Percentiles rank a stretch among this genome's conserved stretches.
phyloP scores from a whole-genome alignment of 2,888 invertebrate genomes.

The Drosophila ustulata region DNA sequence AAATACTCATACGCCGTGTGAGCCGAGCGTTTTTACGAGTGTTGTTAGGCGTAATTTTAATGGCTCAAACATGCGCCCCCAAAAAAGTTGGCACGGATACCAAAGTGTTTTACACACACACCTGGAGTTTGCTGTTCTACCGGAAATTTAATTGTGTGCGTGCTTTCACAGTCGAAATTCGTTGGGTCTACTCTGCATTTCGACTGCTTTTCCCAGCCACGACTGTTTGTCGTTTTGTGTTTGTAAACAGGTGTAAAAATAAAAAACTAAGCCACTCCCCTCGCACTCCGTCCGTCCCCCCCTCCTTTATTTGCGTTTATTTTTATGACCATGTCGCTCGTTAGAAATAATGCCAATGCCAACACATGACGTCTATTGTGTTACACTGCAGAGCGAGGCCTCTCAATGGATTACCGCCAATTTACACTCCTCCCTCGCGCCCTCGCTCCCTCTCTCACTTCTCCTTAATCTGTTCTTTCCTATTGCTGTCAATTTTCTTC shows the following conservation, averaged over 20 bases:
- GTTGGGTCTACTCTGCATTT: constrained; percentile 23
- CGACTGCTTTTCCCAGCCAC: neutral
- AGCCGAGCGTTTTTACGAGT: constrained; percentile 70
- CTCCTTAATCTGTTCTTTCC: neutral
- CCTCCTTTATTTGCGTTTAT: constrained; percentile 80
- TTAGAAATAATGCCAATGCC: constrained; percentile 75
- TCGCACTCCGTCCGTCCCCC: neutral
- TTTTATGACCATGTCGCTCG: constrained; percentile 80
- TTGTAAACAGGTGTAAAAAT: constrained; percentile 77
- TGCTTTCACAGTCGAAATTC: constrained; percentile 72
- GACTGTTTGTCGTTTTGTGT: constrained; percentile 35
- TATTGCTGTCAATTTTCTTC: constrained; percentile 16
- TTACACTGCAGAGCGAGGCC: constrained; percentile 14
- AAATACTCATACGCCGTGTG: constrained; percentile 71
- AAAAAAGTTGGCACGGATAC: constrained; percentile 53
- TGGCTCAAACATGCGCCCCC: constrained; percentile 70
- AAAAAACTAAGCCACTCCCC: constrained; percentile 77
- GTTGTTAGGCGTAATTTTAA: constrained; percentile 80
- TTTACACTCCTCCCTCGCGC: constrained; percentile 48
- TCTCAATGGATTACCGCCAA: constrained; percentile 73
- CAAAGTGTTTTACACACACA: constrained; percentile 65
- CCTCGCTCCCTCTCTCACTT: neutral
- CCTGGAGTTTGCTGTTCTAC: constrained; percentile 67
- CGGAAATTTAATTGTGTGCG: constrained; percentile 80
- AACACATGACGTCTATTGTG: constrained; percentile 43